Conservation (phyloP, 2,797 vertebrate genomes). For the Clarias platycephalus region DNA sequence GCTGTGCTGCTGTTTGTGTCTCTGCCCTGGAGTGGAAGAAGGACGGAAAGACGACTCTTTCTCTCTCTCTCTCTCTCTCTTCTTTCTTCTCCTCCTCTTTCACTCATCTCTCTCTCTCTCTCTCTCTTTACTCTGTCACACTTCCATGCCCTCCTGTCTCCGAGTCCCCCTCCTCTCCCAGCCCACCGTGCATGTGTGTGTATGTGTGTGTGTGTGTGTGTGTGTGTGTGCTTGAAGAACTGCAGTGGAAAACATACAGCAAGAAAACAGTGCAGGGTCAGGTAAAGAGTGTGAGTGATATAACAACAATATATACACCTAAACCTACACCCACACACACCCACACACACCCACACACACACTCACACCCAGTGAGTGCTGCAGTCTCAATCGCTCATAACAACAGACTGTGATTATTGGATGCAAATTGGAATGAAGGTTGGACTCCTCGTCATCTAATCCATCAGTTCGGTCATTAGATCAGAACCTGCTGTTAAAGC, state of each 20-base stretch:
- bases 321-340: background rate
- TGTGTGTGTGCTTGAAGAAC: background rate
- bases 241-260: background rate
- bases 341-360: background rate
- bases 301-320: background rate
- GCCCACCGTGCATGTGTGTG: conserved; percentile 2
- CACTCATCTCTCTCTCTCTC: conserved; percentile 59
- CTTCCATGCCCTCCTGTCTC: conserved; percentile 30
- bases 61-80: conserved; percentile 38
- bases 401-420: background rate
- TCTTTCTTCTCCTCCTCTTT: conserved; percentile 41
- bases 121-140: conserved; percentile 30
- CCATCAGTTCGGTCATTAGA: background rate
- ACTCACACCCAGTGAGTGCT: background rate
- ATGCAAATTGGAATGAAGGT: background rate
- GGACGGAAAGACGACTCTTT: conserved; percentile 27
- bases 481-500: background rate
- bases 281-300: conserved; percentile 4
- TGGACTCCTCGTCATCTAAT: background rate
- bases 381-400: background rate
- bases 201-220: conserved; percentile 1
- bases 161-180: conserved; percentile 15
- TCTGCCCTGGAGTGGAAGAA: conserved; percentile 26
- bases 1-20: conserved; percentile 19
- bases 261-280: background rate